Base-by-base conservation (phyloP, 2,113 vertebrate species). In the Paralichthys olivaceus region DNA sequence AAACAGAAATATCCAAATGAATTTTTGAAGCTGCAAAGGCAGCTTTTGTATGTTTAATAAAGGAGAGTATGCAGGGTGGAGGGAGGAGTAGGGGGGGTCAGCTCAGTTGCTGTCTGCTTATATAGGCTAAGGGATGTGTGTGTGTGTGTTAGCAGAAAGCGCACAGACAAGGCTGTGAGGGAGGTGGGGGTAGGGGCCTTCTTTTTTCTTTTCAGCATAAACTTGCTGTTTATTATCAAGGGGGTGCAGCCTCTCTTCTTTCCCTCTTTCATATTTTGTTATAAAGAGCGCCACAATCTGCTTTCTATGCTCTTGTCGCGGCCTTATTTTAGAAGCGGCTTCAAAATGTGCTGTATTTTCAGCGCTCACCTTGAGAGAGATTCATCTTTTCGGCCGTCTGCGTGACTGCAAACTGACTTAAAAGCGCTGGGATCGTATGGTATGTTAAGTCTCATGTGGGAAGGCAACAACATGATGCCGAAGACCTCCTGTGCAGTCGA, bases 131-230 rank as follows among this genome's bases (percentile, higher is more conserved):
- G 89, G 84, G 87, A 84, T 69, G 78, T 83, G 63, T 55, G 75
- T 70, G 70, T 76, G 69, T 67, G 69, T 78, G 77, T 73, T 68
- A 72, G 79, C 74, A 87, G 84, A 88, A 75, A 87, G 45, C 45
- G 81, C 77, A 90, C 84, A 91, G 81, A 83, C 70, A 76, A 88
- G 89, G 83, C 86, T 84, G 81, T 70, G 32, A 80, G 84, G 72
- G 83, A 88, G 83, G 89, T 90, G 87, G 90, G 88, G 91, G 88
- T 89, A 85, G 91, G 87, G 91, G 88, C 83, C 88, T 80, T 88
- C 80, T 85, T 82, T 89, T 87, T 51, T 85, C 83, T 84, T 90
- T 91, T 91, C 88, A 91, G 87, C 91, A 91, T 93, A 92, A 93
- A 93, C 82, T 92, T 90, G 81, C 81, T 90, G 80, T 92, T 87